A percentile compares a stretch with the other conserved stretches of the same genome.
These are phyloP conservation scores for Daubentonia madagascariensis DNA, from an alignment of 2,113 vertebrate species.

Conservation along the genomic window DNA sequence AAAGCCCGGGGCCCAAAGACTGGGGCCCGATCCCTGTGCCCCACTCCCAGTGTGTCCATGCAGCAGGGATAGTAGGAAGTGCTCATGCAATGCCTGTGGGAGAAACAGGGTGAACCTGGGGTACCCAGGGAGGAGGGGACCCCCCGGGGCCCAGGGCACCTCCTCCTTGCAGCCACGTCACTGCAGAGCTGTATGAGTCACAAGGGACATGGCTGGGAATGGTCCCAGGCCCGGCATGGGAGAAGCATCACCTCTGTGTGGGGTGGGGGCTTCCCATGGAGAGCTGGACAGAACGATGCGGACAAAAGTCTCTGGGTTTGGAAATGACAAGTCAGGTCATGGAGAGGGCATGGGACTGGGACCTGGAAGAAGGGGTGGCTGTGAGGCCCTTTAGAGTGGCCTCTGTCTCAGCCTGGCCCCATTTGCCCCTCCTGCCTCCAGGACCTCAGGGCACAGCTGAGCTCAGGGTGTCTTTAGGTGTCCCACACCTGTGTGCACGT, in stretches of 20 bases:
- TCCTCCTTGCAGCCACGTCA: not conserved
- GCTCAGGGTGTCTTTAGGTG: not conserved
- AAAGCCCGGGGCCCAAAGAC: not conserved
- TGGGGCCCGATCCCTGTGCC: not conserved
- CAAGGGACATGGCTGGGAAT: not conserved
- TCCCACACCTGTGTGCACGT: no score
- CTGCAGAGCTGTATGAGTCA: not conserved
- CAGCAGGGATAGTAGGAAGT: not conserved
- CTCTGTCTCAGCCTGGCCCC: not conserved
- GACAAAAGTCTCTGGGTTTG: not conserved
- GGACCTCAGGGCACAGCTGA: not conserved
- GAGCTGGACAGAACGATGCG: not conserved
- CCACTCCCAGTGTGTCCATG: not conserved
- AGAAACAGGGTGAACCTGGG: not conserved
- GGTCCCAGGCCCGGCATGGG: not conserved
- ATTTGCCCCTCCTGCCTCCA: not conserved
- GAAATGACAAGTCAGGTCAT: not conserved
- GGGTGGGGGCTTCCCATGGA: not conserved
- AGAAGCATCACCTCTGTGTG: not conserved
- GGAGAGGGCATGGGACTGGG: not conserved
- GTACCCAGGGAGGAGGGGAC: not conserved
- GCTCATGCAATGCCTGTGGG: not conserved
- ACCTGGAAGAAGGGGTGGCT: not conserved
- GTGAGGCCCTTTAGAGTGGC: not conserved
- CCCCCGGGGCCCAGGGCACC: fast-evolving